Evolutionary conservation across 2,888 invertebrate species (phyloP), one percentile per base, ranked within the genome.

Genomic region (Mythimna vitellina): DNA sequence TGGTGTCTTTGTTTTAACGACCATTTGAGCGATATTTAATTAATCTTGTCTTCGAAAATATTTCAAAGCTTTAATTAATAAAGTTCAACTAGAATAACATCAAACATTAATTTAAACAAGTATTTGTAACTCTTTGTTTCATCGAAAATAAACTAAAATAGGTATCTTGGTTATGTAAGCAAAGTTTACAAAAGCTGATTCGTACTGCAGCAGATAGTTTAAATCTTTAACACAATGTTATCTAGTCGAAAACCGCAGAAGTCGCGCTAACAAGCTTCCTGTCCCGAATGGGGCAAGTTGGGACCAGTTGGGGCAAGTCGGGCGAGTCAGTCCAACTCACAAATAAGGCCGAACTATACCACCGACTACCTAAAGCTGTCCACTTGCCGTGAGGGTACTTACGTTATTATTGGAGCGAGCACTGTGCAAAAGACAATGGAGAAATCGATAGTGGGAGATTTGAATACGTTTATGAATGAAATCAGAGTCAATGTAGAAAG

Each of bases 251-350:
- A 91, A 88, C 93, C 92, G 86, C 92, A 92, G 90, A 93, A 94
- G 92, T 93, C 92, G 86, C 87, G 88, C 93, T 94, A 94, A 95
- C 95, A 93, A 94, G 94, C 92, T 92, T 88, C 89, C 90, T 87
- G 86, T 79, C 86, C 85, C 82, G 88, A 89, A 89, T 87, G 85
- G 90, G 81, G 84, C 86, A 92, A 94, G 90, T 93, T 93, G 81
- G 83, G 82, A 84, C 90, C 88, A 93, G 91, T 92, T 87, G 85
- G 90, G 81, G 84, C 86, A 92, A 94, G 91, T 92, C 90, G 82
- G 83, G 83, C 90, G 88, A 93, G 91, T 92, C 90, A 88, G 90
- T 83, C 85, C 79, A 92, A 91, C 90, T 92, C 87, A 87, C 89
- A 90, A 92, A 90, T 90, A 88, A 87, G 86, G 88, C 84, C 79